A percentile compares a stretch with the other conserved stretches of the same genome.
Evolutionary conservation across 2,797 vertebrate species (phyloP).

Genomic region (Liasis olivaceus): DNA sequence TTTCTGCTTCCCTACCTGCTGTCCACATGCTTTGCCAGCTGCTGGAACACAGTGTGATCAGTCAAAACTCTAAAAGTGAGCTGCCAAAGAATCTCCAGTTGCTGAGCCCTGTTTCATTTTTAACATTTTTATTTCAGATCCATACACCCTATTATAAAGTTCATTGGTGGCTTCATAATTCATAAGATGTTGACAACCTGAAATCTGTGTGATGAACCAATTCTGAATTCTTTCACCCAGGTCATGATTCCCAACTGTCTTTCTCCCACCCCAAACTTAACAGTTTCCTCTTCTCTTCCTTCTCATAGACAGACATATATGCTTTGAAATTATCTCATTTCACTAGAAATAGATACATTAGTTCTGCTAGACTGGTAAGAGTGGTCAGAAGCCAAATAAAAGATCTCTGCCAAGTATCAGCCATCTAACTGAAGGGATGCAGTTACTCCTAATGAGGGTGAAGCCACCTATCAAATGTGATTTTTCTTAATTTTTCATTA

Average conservation of each 20-base stretch:
- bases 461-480: neutral
- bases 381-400: slow-evolving; percentile 69
- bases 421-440: slow-evolving; percentile 56
- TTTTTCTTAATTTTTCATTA: neutral
- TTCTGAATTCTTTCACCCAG: slow-evolving; percentile 11
- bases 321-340: slow-evolving; percentile 71
- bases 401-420: slow-evolving; percentile 61
- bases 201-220: slow-evolving; percentile 65
- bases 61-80: slow-evolving; percentile 21
- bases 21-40: slow-evolving; percentile 34
- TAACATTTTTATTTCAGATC: slow-evolving; percentile 66
- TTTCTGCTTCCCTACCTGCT: slow-evolving; percentile 16
- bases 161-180: slow-evolving; percentile 77
- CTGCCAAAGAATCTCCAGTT: slow-evolving; percentile 45
- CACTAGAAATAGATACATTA: slow-evolving; percentile 54
- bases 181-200: slow-evolving; percentile 71
- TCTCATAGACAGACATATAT: slow-evolving; percentile 35
- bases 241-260: neutral
- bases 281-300: slow-evolving; percentile 48
- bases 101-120: slow-evolving; percentile 64
- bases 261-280: neutral
- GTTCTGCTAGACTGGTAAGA: slow-evolving; percentile 66
- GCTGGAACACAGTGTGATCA: slow-evolving; percentile 27
- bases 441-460: slow-evolving; percentile 4
- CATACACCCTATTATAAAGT: slow-evolving; percentile 70